Evolutionary conservation across 2,797 vertebrate species (phyloP).

Genomic region (Chaetodon trifasciatus): DNA sequence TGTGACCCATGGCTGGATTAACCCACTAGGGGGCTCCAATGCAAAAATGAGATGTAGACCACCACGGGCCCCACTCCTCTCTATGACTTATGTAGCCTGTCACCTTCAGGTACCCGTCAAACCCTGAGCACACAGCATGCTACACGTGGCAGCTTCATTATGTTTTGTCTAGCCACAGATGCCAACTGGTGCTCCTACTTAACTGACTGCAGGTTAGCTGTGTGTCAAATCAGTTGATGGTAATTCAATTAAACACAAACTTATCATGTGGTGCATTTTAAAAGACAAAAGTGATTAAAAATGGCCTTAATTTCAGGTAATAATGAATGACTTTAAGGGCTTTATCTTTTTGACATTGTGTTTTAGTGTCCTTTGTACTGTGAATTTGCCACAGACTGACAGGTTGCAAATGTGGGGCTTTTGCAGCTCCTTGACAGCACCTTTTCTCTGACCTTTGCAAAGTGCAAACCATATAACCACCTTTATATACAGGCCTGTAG

Average conservation of each 20-base stretch:
- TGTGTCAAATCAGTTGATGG: neutral
- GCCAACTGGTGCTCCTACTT: neutral
- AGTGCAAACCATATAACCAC: neutral
- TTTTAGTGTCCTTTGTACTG: neutral
- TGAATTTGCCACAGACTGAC: neutral
- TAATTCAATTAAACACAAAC: neutral
- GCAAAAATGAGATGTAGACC: slow-evolving; percentile 3
- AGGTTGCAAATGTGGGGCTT: neutral
- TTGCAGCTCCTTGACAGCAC: neutral
- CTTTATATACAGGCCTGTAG: neutral
- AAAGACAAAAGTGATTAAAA: neutral
- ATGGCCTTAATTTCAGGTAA: neutral
- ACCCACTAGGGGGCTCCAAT: slow-evolving; percentile 15
- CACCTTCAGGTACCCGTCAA: slow-evolving; percentile 29
- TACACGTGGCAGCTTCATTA: slow-evolving; percentile 12
- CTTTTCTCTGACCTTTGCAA: neutral
- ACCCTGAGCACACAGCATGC: neutral
- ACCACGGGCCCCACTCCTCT: neutral
- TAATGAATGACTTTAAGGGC: neutral
- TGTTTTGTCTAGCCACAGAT: neutral
- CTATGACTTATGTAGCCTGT: slow-evolving; percentile 25
- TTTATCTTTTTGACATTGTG: neutral
- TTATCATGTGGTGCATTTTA: neutral
- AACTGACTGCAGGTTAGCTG: neutral
- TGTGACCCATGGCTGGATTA: slow-evolving; percentile 46